These are phyloP conservation scores for Etia nguti DNA, from an alignment of 2,113 vertebrate genomes.

Conservation along the genomic window DNA sequence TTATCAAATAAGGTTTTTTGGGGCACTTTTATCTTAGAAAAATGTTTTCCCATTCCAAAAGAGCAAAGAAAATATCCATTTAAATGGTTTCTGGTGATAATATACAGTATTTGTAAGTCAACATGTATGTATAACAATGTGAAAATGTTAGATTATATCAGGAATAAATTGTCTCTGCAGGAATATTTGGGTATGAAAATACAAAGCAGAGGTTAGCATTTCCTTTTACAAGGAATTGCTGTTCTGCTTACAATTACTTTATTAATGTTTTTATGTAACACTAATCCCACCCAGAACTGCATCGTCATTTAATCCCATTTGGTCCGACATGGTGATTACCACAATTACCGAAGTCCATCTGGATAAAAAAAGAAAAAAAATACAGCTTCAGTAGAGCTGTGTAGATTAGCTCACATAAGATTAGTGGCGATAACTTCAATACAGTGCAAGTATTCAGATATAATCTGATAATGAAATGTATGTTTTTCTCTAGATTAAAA, in stretches of 20 bases:
- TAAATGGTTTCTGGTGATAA: neutral
- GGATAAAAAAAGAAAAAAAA: neutral
- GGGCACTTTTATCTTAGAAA: neutral
- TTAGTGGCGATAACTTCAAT: neutral
- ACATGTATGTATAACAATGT: neutral
- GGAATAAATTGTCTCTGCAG: neutral
- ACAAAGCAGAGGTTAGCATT: neutral
- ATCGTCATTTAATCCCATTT: constrained; percentile 28
- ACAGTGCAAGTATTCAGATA: neutral
- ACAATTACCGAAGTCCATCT: constrained; percentile 18
- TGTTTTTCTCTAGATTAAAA: neutral
- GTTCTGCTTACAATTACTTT: neutral
- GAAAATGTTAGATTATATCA: neutral
- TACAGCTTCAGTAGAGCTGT: neutral
- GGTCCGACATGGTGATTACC: constrained; percentile 5
- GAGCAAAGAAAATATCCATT: neutral
- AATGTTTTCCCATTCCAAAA: neutral
- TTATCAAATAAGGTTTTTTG: neutral
- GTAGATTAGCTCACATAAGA: neutral
- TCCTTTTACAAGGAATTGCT: neutral
- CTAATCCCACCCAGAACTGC: constrained; percentile 23
- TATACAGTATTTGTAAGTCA: neutral
- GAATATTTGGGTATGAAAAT: neutral
- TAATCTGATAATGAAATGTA: neutral
- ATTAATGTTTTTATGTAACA: neutral